Evolutionary conservation across 2,888 invertebrate genomes (phyloP), one percentile per base, ranked within the genome.

Genomic region (Coelinius sp.): DNA sequence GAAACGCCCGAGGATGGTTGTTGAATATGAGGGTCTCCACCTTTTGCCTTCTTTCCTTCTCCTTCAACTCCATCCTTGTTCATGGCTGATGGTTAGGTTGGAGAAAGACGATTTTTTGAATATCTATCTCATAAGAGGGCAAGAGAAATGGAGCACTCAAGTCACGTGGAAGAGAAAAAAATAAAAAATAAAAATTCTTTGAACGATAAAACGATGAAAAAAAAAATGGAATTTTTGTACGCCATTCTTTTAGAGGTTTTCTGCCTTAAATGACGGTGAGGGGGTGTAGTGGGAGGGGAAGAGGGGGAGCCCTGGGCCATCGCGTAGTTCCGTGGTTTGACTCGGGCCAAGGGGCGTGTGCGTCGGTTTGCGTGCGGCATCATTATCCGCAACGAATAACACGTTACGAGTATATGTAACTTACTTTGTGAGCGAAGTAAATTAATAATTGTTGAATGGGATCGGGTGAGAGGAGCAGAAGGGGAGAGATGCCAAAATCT

Each of bases 371-470:
- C 53, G 68, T 64, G 71, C 68, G 78, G 78, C 76, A 73, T 81
- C 77, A 82, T 82, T 82, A 82, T 77, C 74, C 66, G 63, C 72
- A 68, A 71, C 75, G 81, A 82, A 82, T 82, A 81, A 82, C 79
- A 82, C 74, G 82, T 81, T 82, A 74, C 76, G 71, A 65, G 46
- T 69, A 41, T 69, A 59, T 71, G 70, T 71, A 72, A 68, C 71
- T 73, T 72, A 74, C 79, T 79, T 78, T 78, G 80, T 73, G 75
- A 82, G 80, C 82, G 81, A 78, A 76, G 78, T 83, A 81, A 82
- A 83, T 83, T 82, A 81, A 82, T 83, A 82, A 82, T 82, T 80
- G 82, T 56, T 31, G 56, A 78, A 12, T n/a, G 44, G 17, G 44
- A 2, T 8, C 12, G 7, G 44, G 44, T 1, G 44, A 2, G 14